Evolutionary conservation across 2,888 invertebrate species (phyloP), one percentile per base, ranked within the genome.

Genomic region (Syritta pipiens): DNA sequence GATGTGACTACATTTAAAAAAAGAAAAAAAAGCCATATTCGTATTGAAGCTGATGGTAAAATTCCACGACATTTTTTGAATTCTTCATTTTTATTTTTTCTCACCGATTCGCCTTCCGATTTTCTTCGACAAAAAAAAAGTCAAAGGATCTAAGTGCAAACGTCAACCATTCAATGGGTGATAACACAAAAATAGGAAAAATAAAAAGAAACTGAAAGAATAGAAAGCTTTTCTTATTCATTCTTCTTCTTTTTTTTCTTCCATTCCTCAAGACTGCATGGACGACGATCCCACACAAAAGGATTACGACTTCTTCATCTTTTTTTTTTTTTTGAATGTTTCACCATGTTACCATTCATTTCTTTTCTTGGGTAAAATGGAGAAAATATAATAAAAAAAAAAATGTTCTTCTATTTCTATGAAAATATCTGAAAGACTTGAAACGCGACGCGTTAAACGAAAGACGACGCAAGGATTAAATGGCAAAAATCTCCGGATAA

Each of bases 271-370:
- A 63, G 57, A 59, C 46, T 71, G 71, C 71, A 76, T 76, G 69
- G 71, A 77, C 60, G 71, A 77, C 60, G 72, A 48, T 60, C 53
- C 22, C 60, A 67, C 46, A 77, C 77, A 77, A 77, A 72, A 72
- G 77, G 72, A 72, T 72, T 77, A 68, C 24, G 77, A 30, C 63
- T 77, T 59, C 42, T n/a, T 10, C 1, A 3, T 32, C 2, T 9
- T 2, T 12, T 37, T 17, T 12, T 7, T 37, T 12, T 44, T 69
- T 63, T 69, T 74, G 65, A 37, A 51, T 57, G 42, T 69, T 65
- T 49, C 37, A 37, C 37, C 37, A 37, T 37, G 37, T 37, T 48
- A 48, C 57, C 57, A 65, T 65, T 74, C 55, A 62, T 71, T 62
- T 44, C n/a, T 3, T 32, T 57, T 60, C 60, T 35, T 20, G 24